phyloP scores from a whole-genome alignment of 2,113 vertebrate genomes.

The Oreochromis niloticus region DNA sequence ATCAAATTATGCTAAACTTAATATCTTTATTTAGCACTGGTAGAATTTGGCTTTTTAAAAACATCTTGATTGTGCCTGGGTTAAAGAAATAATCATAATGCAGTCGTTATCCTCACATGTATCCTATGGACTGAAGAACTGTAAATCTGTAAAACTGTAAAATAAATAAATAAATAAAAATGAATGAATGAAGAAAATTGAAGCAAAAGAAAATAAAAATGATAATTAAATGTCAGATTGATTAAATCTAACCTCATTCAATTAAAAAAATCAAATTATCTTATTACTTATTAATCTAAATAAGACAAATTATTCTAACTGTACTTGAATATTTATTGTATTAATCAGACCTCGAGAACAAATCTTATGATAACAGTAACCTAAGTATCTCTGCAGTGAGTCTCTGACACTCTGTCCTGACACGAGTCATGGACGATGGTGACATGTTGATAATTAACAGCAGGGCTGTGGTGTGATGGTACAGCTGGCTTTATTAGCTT shows the following conservation, averaged over 20 bases:
- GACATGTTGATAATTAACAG: too few relatives aligned
- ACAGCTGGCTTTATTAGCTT: too few relatives aligned
- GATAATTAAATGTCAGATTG: too few relatives aligned
- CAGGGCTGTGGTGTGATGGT: too few relatives aligned
- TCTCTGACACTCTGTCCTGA: too few relatives aligned
- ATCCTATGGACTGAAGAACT: not conserved
- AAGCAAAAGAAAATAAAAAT: not conserved
- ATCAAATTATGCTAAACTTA: not conserved
- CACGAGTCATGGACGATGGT: too few relatives aligned
- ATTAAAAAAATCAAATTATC: too few relatives aligned
- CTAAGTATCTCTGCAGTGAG: too few relatives aligned
- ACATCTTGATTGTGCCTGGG: not conserved
- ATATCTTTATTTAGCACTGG: not conserved
- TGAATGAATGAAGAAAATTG: not conserved
- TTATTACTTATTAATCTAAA: not conserved
- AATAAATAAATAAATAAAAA: not conserved
- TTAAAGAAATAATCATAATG: too few relatives aligned
- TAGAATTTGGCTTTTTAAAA: not conserved
- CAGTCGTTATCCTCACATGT: not conserved
- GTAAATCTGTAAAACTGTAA: not conserved
- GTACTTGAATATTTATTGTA: not conserved
- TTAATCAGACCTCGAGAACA: not conserved
- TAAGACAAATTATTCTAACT: not conserved
- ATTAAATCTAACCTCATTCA: too few relatives aligned
- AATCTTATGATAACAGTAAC: too few relatives aligned